Evolutionary conservation across 2,113 vertebrate species (phyloP), one percentile per base, ranked within the genome.

Genomic region (Phalacrocorax aristotelis): DNA sequence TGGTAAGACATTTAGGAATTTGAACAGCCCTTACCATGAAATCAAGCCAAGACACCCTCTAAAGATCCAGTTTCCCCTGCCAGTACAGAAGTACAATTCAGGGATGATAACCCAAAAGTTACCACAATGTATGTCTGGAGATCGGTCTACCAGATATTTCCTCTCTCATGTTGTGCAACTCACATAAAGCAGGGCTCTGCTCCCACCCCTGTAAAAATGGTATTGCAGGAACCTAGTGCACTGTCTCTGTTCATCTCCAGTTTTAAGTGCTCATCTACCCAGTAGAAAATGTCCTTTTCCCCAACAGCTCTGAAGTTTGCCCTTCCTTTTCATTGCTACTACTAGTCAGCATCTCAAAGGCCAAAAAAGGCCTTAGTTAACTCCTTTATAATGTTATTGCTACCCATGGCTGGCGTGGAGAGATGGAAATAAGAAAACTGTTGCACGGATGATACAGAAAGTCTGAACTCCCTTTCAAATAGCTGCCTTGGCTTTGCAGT

Each of bases 401-500:
- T 52, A 82, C 7, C 34, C 52, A 26, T 79, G 61, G 77, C 38
- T 91, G 38, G 32, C 69, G 65, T 2, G 15, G 68, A 44, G 36
- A 92, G 52, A 66, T 13, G 49, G 66, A 81, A 89, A 87, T 65
- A 58, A 87, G 64, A 89, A 76, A 87, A 87, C 55, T 34, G 17
- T 79, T 80, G 74, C 72, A 61, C 5, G 2, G n/a, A 82, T 71
- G 65, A 83, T 64, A 81, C 77, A 87, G 44, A 89, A 93, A 44
- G 23, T 34, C 83, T 95, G 64, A 94, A 90, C 65, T 89, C 76
- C 23, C 72, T 95, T 90, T 90, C 83, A 87, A 22, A 92, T 89
- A 1, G 0, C 52, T 96, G 69, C 13, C 3, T 17, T 61, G 77
- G 66, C 64, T 95, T 90, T 87, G 64, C 60, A 83, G 86, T 9